Percentiles rank a stretch among this genome's conserved stretches.
phyloP scores from a whole-genome alignment of 2,113 vertebrate species.

The Sinocyclocheilus anophthalmus region DNA sequence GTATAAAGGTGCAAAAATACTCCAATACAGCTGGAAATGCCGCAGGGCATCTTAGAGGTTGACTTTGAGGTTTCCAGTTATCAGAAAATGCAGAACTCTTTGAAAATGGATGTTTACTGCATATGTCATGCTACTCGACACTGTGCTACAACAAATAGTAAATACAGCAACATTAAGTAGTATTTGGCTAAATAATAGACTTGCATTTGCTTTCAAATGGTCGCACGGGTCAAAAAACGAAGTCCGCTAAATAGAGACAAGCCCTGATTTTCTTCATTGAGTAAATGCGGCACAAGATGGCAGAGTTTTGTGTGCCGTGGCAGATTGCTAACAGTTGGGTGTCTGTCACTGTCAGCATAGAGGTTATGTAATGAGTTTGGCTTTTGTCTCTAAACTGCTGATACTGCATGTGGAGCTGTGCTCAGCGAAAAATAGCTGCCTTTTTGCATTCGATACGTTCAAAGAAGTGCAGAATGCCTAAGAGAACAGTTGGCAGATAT shows the following conservation, averaged over 20 bases:
- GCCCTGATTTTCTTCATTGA: not conserved
- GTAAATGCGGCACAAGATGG: slow-evolving; percentile 4
- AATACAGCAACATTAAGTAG: not conserved
- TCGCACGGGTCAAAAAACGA: not conserved
- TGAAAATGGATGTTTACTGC: not conserved
- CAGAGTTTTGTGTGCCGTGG: slow-evolving; percentile 1
- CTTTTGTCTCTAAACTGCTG: slow-evolving; percentile 44
- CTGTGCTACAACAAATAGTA: not conserved
- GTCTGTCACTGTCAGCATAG: slow-evolving; percentile 29
- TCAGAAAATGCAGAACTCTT: not conserved
- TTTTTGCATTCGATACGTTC: slow-evolving; percentile 2
- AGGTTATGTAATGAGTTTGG: slow-evolving; percentile 45
- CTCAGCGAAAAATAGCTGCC: slow-evolving; percentile 6
- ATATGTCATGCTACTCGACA: not conserved
- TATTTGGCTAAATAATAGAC: not conserved
- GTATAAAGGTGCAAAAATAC: not conserved
- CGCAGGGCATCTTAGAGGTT: not conserved
- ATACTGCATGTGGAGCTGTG: slow-evolving; percentile 29
- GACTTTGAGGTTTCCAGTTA: not conserved
- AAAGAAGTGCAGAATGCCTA: not conserved
- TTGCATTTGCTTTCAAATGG: not conserved
- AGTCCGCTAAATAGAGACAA: not conserved
- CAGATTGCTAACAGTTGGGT: slow-evolving; percentile 46
- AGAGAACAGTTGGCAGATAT: not conserved
- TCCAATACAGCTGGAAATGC: not conserved